phyloP scores from a whole-genome alignment of 2,888 invertebrate species.

The Agriopis aurantiaria region DNA sequence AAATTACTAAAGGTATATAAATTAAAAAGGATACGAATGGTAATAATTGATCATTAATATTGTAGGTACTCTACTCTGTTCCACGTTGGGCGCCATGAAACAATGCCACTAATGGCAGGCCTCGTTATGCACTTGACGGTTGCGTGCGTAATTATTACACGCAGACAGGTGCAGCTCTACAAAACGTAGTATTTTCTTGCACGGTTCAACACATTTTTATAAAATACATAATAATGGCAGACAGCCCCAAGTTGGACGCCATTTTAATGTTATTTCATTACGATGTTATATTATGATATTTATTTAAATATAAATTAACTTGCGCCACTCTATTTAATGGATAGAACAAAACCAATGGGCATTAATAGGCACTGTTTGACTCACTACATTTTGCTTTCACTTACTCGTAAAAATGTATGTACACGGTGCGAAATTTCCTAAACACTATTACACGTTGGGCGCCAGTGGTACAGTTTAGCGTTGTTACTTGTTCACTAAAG shows the following conservation, averaged over 20 bases:
- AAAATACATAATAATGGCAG: background rate
- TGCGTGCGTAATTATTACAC: constrained; percentile 31
- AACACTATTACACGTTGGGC: background rate
- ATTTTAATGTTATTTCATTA: background rate
- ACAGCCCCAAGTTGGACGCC: background rate
- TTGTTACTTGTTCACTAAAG: background rate
- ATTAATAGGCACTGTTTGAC: background rate
- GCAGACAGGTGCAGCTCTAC: constrained; percentile 12
- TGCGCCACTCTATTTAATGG: too few relatives aligned
- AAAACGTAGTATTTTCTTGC: background rate
- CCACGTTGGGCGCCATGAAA: constrained; percentile 71
- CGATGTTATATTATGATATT: background rate
- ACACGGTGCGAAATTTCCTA: background rate
- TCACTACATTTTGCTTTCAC: background rate
- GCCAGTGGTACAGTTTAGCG: background rate
- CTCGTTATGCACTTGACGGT: constrained; percentile 66
- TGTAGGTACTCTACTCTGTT: constrained; percentile 43
- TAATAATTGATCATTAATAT: constrained; percentile 26
- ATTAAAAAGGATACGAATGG: background rate
- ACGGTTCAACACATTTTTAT: background rate
- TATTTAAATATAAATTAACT: too few relatives aligned
- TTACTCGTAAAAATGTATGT: background rate
- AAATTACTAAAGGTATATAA: background rate
- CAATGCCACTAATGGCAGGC: constrained; percentile 76
- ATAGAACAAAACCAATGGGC: too few relatives aligned